Evolutionary conservation across 2,888 invertebrate species (phyloP), one percentile per base, ranked within the genome.

Genomic region (Salticus scenicus): DNA sequence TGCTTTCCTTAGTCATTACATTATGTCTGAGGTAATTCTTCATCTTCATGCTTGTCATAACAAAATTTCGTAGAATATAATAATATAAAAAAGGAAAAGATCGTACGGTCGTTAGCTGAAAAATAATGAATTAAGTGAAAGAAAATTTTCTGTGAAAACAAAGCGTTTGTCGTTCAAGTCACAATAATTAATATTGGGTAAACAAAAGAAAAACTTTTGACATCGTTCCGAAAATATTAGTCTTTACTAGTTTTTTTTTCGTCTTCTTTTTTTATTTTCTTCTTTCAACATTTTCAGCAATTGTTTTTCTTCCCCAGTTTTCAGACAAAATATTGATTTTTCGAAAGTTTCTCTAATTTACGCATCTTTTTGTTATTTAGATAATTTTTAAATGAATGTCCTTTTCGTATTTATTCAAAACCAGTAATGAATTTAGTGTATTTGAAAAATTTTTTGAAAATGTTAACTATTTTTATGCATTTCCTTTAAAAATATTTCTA

Each of bases 141-240:
- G 57, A 57, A 57, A 57, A 24, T 57, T n/a, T 57, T 57, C 82
- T 76, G 75, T 76, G 75, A 82, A 82, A 82, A 82, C 82, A 82
- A 63, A 75, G 57, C 71, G 75, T 57, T 57, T 71, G 75, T 76
- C 71, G 57, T 42, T 17, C 47, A 66, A 75, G 82, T 82, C 82
- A 82, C 75, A 82, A 75, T 82, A 82, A 82, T 82, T 82, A 82
- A 82, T 82, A 82, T 82, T 71, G 64, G 75, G 64, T 57, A 73
- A 82, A 31, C 28, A 81, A 82, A 82, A 70, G 82, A 82, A 70
- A 75, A 75, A 82, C 82, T 82, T 82, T 82, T 75, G 82, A 70
- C 82, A 47, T 75, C 73, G 66, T 33, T 63, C 75, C 33, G 75
- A 75, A 82, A 82, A 82, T 82, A 82, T 82, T 82, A 75, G 82